A percentile compares a stretch with the other conserved stretches of the same genome.
Conservation (phyloP, 1,140 invertebrate species). For the Magallana ariakensis region DNA sequence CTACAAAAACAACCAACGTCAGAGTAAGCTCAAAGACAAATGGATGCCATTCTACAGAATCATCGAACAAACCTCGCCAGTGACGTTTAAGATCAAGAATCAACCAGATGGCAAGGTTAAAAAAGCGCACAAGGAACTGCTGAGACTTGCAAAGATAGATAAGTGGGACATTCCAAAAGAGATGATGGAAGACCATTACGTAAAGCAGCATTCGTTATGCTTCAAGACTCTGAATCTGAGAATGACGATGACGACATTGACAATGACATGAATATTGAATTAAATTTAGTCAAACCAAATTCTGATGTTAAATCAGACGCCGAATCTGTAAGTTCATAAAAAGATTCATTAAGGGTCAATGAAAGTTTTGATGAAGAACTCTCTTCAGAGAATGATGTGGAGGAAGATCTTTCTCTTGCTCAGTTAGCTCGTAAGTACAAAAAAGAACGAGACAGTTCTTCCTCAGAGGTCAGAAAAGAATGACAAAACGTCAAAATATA, state of each 20-base stretch:
- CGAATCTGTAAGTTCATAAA: not conserved
- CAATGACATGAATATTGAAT: not conserved
- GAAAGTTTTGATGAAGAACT: not conserved
- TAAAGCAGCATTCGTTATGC: constrained; percentile 35
- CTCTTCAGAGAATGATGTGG: not conserved
- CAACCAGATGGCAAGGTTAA: not conserved
- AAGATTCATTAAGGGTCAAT: not conserved
- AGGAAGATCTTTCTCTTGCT: constrained; percentile 44
- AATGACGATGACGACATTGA: too few species aligned
- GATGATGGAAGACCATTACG: not conserved
- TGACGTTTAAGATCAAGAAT: constrained; percentile 38
- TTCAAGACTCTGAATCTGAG: too few species aligned
- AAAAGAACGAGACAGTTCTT: not conserved
- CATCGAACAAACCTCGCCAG: too few species aligned
- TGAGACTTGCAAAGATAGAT: constrained; percentile 39
- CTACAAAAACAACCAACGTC: not conserved
- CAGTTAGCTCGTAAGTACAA: constrained; percentile 38
- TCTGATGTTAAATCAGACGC: not conserved
- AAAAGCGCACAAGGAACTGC: constrained; percentile 36
- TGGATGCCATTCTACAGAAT: constrained; percentile 43
- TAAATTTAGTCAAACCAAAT: not conserved
- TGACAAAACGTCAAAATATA: too few species aligned
- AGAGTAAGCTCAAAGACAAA: constrained; percentile 2
- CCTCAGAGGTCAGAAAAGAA: too few species aligned
- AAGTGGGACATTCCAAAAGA: constrained; percentile 39